phyloP scores from a whole-genome alignment of 30 jellyfish, hydroid and myxozoan genomes.

The Clytia hemisphaerica region DNA sequence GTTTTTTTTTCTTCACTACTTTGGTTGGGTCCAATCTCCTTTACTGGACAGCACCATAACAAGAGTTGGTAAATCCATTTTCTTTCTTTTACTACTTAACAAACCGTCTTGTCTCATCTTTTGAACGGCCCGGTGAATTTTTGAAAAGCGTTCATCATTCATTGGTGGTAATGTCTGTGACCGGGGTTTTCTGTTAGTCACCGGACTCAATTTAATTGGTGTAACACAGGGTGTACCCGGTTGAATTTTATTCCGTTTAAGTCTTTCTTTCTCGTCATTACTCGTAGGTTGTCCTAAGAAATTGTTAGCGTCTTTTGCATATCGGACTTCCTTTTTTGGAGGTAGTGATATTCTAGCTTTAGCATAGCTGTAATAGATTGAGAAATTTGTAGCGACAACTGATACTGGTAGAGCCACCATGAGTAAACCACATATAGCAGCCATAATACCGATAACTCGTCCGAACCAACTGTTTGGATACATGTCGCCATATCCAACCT shows the following conservation, averaged over 20 bases:
- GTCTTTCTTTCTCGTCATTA: constrained; percentile 3
- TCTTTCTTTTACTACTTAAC: constrained; percentile 22
- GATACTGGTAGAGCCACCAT: constrained; percentile 96
- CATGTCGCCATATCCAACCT: constrained; percentile 95
- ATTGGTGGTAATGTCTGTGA: constrained; percentile 12
- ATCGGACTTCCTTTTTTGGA: constrained; percentile 71
- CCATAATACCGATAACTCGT: constrained; percentile 58
- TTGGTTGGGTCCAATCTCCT: constrained; percentile 80
- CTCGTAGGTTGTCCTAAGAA: constrained; percentile 35
- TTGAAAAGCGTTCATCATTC: background rate
- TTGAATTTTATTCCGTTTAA: constrained; percentile 6
- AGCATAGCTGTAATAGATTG: constrained; percentile 85
- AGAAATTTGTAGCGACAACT: constrained; percentile 82
- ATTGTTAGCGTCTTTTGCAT: constrained; percentile 59
- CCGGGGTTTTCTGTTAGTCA: constrained; percentile 25
- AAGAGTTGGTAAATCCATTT: constrained; percentile 50
- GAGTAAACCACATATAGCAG: constrained; percentile 77
- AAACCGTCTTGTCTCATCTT: constrained; percentile 50
- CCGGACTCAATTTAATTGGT: constrained; percentile 30
- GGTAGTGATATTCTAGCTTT: constrained; percentile 82
- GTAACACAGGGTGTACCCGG: constrained; percentile 47
- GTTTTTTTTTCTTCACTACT: too few species aligned
- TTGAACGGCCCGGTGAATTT: constrained; percentile 53
- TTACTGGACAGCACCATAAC: constrained; percentile 76
- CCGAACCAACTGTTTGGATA: constrained; percentile 78